These are phyloP conservation scores for Parauchenoglanis ngamensis DNA, from an alignment of 2,797 vertebrate species.

Conservation along the genomic window DNA sequence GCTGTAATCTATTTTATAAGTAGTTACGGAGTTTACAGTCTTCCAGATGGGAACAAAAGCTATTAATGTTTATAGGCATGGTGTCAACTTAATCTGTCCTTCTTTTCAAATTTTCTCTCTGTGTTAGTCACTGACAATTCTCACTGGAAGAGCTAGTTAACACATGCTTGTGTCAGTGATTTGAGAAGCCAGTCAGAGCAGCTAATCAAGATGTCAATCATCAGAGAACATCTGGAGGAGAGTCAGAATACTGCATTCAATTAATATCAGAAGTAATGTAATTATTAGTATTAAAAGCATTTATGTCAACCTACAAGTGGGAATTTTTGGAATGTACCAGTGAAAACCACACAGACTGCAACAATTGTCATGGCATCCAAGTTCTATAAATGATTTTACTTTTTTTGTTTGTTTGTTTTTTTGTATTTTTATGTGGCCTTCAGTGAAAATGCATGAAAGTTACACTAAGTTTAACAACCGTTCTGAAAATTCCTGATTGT, in stretches of 20 bases:
- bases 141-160: background rate
- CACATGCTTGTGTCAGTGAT: background rate
- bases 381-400: background rate
- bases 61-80: background rate
- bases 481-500: background rate
- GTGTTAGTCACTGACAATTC: background rate
- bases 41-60: constrained; percentile 16
- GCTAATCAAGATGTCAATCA: background rate
- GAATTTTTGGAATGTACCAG: too few species aligned
- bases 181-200: background rate
- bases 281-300: background rate
- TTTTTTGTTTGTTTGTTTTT: background rate
- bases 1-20: constrained; percentile 13
- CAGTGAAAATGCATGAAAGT: background rate
- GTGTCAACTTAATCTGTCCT: background rate
- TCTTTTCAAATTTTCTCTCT: background rate
- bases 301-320: background rate
- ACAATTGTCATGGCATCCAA: background rate
- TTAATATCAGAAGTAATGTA: background rate
- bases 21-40: background rate
- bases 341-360: background rate
- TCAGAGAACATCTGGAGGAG: background rate
- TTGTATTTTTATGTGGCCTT: background rate
- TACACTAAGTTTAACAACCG: background rate
- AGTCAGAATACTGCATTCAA: background rate